These are phyloP conservation scores for Threskiornis aethiopicus DNA, from an alignment of 2,797 vertebrate species.

Conservation along the genomic window DNA sequence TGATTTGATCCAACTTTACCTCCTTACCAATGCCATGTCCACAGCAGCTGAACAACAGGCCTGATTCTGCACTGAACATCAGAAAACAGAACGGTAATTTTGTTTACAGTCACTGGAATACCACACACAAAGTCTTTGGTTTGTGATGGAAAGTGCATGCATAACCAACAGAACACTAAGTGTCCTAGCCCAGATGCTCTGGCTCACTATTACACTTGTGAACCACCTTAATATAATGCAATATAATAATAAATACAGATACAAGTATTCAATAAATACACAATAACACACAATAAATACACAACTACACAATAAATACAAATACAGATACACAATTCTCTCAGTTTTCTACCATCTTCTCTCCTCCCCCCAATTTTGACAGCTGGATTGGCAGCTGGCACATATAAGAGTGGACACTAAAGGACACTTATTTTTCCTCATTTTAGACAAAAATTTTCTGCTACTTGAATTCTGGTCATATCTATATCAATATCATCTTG, in stretches of 20 bases:
- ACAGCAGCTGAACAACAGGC: neutral
- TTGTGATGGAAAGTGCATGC: neutral
- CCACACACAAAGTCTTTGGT: neutral
- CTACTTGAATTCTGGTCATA: neutral
- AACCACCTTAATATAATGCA: neutral
- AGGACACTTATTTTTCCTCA: neutral
- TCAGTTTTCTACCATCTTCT: neutral
- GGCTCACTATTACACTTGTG: neutral
- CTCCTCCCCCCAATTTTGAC: neutral
- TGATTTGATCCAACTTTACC: neutral
- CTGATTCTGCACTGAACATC: neutral
- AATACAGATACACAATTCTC: neutral
- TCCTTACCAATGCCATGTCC: neutral
- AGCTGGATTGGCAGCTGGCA: neutral
- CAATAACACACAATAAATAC: too few relatives aligned
- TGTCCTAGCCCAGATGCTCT: neutral
- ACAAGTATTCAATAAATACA: too few relatives aligned
- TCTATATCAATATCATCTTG: neutral
- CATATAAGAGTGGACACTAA: neutral
- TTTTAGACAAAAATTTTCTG: neutral
- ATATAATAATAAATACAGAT: neutral
- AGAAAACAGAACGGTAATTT: neutral
- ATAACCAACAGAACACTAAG: neutral
- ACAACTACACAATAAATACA: too few relatives aligned
- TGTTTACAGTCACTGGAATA: neutral